A percentile compares a stretch with the other conserved stretches of the same genome.
These are phyloP conservation scores for Thalassoma bifasciatum DNA, from an alignment of 2,113 vertebrate species.

Conservation along the genomic window DNA sequence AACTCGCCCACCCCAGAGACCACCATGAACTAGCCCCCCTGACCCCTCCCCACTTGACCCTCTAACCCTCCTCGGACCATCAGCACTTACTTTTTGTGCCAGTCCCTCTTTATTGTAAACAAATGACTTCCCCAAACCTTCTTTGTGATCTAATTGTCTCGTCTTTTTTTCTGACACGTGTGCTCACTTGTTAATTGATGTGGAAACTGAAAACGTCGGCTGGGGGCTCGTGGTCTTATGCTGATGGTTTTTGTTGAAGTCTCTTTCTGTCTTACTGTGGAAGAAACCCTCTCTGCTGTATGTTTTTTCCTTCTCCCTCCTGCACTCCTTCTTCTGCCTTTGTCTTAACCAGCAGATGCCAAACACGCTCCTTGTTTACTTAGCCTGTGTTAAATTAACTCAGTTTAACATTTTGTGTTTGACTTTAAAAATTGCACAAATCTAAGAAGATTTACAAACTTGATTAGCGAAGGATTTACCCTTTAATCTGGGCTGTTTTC, in stretches of 20 bases:
- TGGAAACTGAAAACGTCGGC: constrained; percentile 47
- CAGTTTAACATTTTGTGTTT: constrained; percentile 1
- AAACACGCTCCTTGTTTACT: constrained; percentile 33
- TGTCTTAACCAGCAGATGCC: constrained; percentile 48
- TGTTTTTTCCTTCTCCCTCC: neutral
- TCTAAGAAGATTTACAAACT: neutral
- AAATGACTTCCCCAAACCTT: constrained; percentile 40
- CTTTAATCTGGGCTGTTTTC: neutral
- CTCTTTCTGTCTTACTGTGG: constrained; percentile 10
- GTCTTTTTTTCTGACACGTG: constrained; percentile 41
- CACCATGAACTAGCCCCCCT: constrained; percentile 82
- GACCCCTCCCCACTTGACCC: constrained; percentile 69
- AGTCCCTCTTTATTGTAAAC: constrained; percentile 56
- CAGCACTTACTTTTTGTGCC: constrained; percentile 68
- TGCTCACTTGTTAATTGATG: constrained; percentile 24
- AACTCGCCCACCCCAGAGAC: constrained; percentile 68
- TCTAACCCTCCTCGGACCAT: constrained; percentile 56
- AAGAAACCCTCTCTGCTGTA: constrained; percentile 53
- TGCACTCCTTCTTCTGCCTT: constrained; percentile 26
- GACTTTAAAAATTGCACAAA: constrained; percentile 22
- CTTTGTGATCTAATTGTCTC: constrained; percentile 48
- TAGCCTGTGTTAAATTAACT: constrained; percentile 19
- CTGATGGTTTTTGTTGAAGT: constrained; percentile 3
- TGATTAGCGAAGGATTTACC: constrained; percentile 15
- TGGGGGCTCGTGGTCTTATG: constrained; percentile 38